phyloP scores from a whole-genome alignment of 2,888 invertebrate genomes.

The Zelleria hepariella region DNA sequence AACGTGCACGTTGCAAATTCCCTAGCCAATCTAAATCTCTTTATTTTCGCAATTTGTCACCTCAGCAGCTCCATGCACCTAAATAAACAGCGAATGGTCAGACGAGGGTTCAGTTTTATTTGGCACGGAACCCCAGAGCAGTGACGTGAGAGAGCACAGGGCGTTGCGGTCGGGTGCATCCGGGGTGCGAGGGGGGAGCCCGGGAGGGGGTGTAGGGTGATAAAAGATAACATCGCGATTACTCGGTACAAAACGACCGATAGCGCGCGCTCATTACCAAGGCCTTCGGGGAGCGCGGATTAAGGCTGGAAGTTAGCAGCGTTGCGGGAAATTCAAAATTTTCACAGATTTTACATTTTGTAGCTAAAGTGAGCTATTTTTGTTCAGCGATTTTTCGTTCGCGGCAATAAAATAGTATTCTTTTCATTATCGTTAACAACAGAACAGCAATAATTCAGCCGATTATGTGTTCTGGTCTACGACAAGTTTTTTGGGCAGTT shows the following conservation, averaged over 20 bases:
- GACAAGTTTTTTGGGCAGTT: no score
- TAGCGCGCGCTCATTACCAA: slow-evolving; percentile 31
- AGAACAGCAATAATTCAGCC: no score
- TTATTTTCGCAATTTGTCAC: neutral
- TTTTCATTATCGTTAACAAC: no score
- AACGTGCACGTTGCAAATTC: neutral
- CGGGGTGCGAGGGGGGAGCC: slow-evolving; percentile 10
- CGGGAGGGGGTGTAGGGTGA: slow-evolving; percentile 26
- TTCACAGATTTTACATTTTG: no score
- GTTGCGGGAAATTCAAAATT: no score
- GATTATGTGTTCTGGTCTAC: no score
- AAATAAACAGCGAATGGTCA: neutral
- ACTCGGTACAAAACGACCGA: slow-evolving; percentile 61
- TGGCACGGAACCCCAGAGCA: neutral
- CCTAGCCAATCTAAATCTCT: neutral
- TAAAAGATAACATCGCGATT: slow-evolving; percentile 51
- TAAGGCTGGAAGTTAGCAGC: no score
- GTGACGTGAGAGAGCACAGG: neutral
- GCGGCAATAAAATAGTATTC: no score
- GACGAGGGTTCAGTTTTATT: neutral
- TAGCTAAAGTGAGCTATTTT: no score
- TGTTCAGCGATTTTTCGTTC: no score
- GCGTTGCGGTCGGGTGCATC: neutral
- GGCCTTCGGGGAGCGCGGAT: slow-evolving; percentile 2
- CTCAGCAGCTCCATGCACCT: neutral